Conservation (phyloP, 2,888 invertebrate species). For the Ligdia adustata region DNA sequence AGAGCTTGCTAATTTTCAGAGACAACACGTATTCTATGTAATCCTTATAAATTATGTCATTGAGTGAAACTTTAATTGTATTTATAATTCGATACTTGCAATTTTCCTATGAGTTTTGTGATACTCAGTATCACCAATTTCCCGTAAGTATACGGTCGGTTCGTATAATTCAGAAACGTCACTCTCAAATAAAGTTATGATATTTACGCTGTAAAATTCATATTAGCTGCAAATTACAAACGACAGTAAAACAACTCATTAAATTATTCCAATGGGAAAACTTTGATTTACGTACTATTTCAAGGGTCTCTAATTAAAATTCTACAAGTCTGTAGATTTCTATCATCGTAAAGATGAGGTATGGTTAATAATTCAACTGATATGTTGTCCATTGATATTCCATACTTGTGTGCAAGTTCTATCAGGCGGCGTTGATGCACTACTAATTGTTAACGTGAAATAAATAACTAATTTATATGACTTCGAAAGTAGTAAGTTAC, state of each 20-base stretch:
- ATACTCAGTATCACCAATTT: no score
- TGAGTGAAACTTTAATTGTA: no score
- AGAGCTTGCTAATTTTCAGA: no score
- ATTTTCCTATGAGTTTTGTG: no score
- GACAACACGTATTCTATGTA: no score
- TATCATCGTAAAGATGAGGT: conserved; percentile 7
- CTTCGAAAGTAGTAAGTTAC: background rate
- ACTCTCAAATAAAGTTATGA: no score
- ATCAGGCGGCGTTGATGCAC: conserved; percentile 14
- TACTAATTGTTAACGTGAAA: conserved; percentile 17
- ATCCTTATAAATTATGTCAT: no score
- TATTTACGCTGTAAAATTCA: no score
- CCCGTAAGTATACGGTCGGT: no score
- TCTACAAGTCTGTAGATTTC: conserved; percentile 4
- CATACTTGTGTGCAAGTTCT: conserved; percentile 2
- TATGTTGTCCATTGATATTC: conserved; percentile 14
- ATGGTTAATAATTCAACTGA: conserved; percentile 12
- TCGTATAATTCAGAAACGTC: no score
- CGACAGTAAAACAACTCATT: conserved; percentile 14
- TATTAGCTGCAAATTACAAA: no score
- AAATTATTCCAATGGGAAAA: background rate
- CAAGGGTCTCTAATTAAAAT: conserved; percentile 8
- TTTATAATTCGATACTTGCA: no score
- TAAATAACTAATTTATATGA: conserved; percentile 6
- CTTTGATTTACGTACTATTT: background rate